Percentiles rank a stretch among this genome's conserved stretches.
These are phyloP conservation scores for Squalus acanthias DNA, from an alignment of 2,797 vertebrate genomes.

Conservation along the genomic window DNA sequence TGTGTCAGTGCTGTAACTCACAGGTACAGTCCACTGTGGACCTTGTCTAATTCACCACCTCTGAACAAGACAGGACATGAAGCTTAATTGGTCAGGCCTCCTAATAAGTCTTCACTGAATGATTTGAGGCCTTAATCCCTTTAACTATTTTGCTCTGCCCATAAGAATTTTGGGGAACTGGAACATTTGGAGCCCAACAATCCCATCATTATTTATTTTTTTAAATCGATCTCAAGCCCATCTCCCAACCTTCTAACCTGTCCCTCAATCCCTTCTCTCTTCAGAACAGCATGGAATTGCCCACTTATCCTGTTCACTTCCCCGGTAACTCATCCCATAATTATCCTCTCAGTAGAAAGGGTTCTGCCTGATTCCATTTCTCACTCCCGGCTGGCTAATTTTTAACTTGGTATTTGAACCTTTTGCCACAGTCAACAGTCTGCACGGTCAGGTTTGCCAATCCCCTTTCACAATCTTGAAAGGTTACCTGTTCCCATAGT, in stretches of 20 bases:
- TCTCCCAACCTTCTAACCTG: neutral
- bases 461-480: neutral
- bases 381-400: neutral
- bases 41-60: neutral
- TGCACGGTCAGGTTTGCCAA: neutral
- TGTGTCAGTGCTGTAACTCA: neutral
- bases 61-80: neutral
- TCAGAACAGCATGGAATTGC: neutral
- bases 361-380: neutral
- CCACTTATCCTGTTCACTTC: neutral
- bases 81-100: neutral
- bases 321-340: neutral
- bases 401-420: neutral
- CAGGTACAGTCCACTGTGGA: neutral
- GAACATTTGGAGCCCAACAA: neutral
- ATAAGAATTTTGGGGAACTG: neutral
- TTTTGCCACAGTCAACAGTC: neutral
- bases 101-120: neutral
- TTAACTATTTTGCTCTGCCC: neutral
- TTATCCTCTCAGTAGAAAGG: too few species aligned
- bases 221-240: neutral
- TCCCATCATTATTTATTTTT: neutral
- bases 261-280: neutral
- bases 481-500: neutral
- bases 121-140: neutral